These are phyloP conservation scores for Epinephelus fuscoguttatus DNA, from an alignment of 2,113 vertebrate genomes.

Conservation along the genomic window DNA sequence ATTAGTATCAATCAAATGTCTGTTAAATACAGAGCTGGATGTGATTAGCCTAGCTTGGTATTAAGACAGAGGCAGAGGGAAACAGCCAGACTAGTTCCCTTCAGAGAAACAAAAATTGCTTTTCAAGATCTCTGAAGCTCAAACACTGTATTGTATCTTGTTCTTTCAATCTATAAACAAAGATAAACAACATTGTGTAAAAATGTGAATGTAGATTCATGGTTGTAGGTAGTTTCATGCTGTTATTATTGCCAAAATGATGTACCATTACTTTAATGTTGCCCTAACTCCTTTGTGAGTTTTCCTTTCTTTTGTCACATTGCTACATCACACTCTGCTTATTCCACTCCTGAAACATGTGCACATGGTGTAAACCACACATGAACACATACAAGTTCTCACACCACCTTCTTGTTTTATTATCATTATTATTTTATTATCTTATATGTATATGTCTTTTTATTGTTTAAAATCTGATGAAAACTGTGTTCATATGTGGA, in stretches of 20 bases:
- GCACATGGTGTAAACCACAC: background rate
- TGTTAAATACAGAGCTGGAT: background rate
- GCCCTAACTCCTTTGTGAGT: background rate
- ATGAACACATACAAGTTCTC: background rate
- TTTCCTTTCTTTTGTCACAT: background rate
- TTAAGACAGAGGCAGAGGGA: background rate
- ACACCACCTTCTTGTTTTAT: background rate
- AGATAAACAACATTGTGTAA: background rate
- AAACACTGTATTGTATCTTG: fast-evolving
- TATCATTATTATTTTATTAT: background rate
- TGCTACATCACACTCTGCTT: background rate
- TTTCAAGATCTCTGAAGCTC: background rate
- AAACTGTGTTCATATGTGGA: slow-evolving; percentile 1
- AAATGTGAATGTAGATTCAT: background rate
- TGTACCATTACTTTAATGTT: background rate
- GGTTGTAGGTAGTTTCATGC: background rate
- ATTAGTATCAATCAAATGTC: background rate
- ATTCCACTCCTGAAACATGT: background rate
- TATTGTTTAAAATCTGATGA: slow-evolving; percentile 1
- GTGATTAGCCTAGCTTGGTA: background rate
- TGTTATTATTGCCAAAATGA: background rate
- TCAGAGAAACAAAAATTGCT: background rate
- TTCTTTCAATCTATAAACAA: background rate
- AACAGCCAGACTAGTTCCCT: background rate
- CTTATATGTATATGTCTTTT: background rate